phyloP scores from a whole-genome alignment of 2,113 vertebrate genomes.

The Heterotis niloticus region DNA sequence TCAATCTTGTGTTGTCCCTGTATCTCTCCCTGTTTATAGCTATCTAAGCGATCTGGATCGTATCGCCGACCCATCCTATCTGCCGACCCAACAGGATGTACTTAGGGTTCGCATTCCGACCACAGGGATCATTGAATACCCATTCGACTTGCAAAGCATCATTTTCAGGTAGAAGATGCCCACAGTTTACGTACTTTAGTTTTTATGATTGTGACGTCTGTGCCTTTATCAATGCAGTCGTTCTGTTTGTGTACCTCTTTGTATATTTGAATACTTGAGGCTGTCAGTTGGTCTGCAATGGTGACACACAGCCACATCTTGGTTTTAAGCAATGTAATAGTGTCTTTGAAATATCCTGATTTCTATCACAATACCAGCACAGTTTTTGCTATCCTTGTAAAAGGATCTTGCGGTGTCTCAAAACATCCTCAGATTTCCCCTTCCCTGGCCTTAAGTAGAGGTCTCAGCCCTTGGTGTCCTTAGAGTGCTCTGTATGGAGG shows the following conservation, averaged over 20 bases:
- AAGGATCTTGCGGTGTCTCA: no score
- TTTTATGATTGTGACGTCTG: constrained; percentile 13
- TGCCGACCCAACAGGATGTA: constrained; percentile 97
- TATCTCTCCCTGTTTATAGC: constrained; percentile 61
- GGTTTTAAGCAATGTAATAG: no score
- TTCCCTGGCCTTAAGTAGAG: no score
- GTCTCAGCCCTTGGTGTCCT: no score
- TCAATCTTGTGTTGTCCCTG: constrained; percentile 28
- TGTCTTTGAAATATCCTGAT: not conserved
- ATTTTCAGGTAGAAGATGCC: constrained; percentile 87
- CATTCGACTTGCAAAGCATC: constrained; percentile 98
- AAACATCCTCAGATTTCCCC: no score
- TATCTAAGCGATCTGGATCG: constrained; percentile 96
- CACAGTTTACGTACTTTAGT: constrained; percentile 21
- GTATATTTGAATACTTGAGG: not conserved
- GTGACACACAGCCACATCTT: not conserved
- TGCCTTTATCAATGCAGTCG: not conserved
- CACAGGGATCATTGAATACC: constrained; percentile 97
- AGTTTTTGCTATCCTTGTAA: no score
- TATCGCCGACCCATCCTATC: constrained; percentile 83
- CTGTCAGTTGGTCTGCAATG: not conserved
- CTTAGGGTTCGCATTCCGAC: constrained; percentile 95
- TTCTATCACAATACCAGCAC: no score
- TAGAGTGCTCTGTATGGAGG: no score
- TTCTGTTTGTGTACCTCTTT: not conserved